Conservation (phyloP, 2,113 vertebrate species). For the Corydoras sp. region DNA sequence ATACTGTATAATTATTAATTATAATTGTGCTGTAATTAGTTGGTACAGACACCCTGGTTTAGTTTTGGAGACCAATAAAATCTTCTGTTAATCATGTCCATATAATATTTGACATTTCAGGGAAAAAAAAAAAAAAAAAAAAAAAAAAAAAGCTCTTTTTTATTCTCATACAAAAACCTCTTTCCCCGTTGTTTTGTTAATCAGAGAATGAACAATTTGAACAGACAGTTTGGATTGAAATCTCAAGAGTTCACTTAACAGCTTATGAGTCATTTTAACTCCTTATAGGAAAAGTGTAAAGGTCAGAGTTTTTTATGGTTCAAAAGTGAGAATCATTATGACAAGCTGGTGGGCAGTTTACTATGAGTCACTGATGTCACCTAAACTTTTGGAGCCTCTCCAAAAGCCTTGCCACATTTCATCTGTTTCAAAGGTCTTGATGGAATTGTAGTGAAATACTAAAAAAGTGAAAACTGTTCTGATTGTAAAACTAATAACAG, state of each 20-base stretch:
- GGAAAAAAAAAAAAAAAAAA: too few species aligned
- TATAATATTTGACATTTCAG: background rate
- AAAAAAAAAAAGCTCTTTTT: background rate
- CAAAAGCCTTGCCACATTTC: slow-evolving; percentile 1
- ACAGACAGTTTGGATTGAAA: background rate
- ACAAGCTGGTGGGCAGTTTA: slow-evolving; percentile 5
- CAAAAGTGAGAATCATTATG: background rate
- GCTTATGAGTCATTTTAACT: background rate
- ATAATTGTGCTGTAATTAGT: too few species aligned
- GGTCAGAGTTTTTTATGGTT: background rate
- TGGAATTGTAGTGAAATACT: background rate
- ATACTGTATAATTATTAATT: too few species aligned
- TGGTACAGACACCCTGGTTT: too few species aligned
- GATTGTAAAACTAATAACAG: background rate
- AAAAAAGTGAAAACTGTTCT: background rate
- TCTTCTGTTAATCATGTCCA: too few species aligned
- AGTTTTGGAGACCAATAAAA: too few species aligned
- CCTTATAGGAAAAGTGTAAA: background rate
- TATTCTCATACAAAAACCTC: background rate
- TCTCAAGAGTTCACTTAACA: background rate
- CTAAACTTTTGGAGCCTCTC: background rate
- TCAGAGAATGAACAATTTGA: background rate
- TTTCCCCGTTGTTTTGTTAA: background rate
- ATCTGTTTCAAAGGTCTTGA: slow-evolving; percentile 2
- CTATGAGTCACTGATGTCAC: slow-evolving; percentile 8